Evolutionary conservation across 2,113 vertebrate genomes (phyloP).

Genomic region (Dipodomys stephensi): DNA sequence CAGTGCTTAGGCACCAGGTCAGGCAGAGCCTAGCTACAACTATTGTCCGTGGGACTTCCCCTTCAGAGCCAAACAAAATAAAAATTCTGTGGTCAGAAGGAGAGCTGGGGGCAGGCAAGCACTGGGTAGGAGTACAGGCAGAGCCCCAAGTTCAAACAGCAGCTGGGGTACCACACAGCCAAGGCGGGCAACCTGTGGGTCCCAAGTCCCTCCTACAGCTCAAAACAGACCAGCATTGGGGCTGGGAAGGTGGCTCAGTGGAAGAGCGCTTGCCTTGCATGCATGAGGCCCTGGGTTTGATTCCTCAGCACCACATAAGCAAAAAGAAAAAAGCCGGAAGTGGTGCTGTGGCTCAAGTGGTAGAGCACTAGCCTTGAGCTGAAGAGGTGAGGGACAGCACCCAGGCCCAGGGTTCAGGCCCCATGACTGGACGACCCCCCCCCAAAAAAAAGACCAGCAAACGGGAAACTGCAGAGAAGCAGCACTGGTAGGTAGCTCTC

Average conservation of each 20-base stretch:
- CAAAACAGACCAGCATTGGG: not conserved
- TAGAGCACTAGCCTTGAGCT: no score
- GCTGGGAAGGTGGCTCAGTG: no score
- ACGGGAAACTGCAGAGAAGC: not conserved
- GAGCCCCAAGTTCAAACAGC: rapidly evolving
- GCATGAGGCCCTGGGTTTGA: no score
- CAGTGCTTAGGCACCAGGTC: not conserved
- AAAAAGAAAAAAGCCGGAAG: no score
- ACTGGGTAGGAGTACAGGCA: not conserved
- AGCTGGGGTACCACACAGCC: not conserved
- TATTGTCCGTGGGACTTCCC: no score
- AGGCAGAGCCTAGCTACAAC: not conserved
- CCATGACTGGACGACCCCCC: no score
- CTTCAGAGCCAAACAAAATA: not conserved
- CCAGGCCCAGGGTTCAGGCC: no score
- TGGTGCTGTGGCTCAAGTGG: no score
- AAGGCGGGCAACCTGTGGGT: not conserved
- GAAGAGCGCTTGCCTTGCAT: no score
- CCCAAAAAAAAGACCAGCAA: not conserved
- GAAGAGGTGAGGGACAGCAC: no score
- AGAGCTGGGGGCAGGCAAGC: rapidly evolving
- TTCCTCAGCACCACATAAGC: no score
- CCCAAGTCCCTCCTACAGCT: not conserved
- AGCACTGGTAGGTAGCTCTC: not conserved
- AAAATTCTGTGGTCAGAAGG: not conserved